Base-by-base conservation (phyloP, 2,113 vertebrate species). In the Sturnus vulgaris region DNA sequence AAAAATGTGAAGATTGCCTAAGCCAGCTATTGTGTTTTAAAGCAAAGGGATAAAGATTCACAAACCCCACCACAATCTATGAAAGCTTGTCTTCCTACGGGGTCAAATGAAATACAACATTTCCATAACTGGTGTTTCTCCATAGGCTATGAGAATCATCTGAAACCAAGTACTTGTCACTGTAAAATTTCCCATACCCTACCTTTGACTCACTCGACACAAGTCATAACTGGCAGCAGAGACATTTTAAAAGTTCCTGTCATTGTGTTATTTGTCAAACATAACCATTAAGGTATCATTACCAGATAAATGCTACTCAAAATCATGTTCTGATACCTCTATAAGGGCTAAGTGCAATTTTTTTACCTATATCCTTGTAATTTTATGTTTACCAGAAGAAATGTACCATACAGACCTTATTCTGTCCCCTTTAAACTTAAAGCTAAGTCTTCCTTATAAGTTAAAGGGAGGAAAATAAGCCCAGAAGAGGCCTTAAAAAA, bases 61-160 rank as follows among this genome's bases (percentile, higher is more conserved):
- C 56, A 70, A 17, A 82, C 44, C 20, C 12, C 70, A 93, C 47
- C 47, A 50, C 0, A 3, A 59, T 64, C 30, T 90, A 27, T 92
- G 88, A 81, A 92, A 81, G 19, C 49, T 86, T 70, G 52, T 90
- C 60, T 78, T 84, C 52, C 83, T 84, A 20, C 77, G 52, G 68
- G 65, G 46, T 80, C 55, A 68, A 61, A 87, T 33, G 68, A 75
- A 95, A 93, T 76, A 24, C 61, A 94, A 49, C 65, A 92, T 86
- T 97, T 96, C 95, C 95, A 95, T 93, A 97, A 95, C 83, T 92
- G 94, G 94, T 96, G 44, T 86, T 96, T 93, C 94, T 96, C 42
- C 68, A 73, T 3, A 73, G 82, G 56, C 31, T 47, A 50, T 69
- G 40, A 72, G 37, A 88, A 95, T 65, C 27, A 44, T 92, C 46